Evolutionary conservation across 2,888 invertebrate genomes (phyloP).

Genomic region (Zele albiditarsus): DNA sequence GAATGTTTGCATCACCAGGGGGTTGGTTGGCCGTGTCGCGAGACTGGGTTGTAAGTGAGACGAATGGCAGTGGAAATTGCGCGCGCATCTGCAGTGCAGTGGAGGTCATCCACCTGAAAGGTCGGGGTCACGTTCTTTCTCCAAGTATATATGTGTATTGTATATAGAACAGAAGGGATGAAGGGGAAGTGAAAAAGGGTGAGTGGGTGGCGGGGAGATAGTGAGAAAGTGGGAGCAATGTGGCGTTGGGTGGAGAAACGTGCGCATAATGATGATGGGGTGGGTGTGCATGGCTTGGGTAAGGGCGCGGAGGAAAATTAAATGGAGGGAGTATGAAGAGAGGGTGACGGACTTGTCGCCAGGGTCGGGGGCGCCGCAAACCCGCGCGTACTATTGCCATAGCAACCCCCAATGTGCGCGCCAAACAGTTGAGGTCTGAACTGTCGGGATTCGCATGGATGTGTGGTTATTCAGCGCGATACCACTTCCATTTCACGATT

Average conservation of each 20-base stretch:
- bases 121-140: constrained; percentile 72
- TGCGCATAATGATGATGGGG: not conserved
- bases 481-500: too few species aligned
- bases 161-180: not conserved
- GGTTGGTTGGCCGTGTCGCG: constrained; percentile 49
- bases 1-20: constrained; percentile 25
- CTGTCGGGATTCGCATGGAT: constrained; percentile 57
- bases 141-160: constrained; percentile 25
- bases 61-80: constrained; percentile 52
- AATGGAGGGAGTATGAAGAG: constrained; percentile 23
- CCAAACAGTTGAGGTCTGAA: constrained; percentile 68
- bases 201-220: constrained; percentile 38
- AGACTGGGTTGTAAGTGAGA: constrained; percentile 47
- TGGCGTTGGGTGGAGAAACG: constrained; percentile 7
- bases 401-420: constrained; percentile 63
- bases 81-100: constrained; percentile 69
- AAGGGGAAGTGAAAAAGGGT: constrained; percentile 43
- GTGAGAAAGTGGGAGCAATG: constrained; percentile 36
- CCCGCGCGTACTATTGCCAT: constrained; percentile 59
- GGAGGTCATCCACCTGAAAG: constrained; percentile 73
- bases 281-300: not conserved
- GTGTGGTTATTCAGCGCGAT: constrained; percentile 48
- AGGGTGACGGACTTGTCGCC: constrained; percentile 50
- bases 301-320: not conserved
- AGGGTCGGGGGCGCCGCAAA: constrained; percentile 51